These are phyloP conservation scores for Eustalomyia histrio DNA, from an alignment of 2,888 invertebrate genomes.

Conservation along the genomic window DNA sequence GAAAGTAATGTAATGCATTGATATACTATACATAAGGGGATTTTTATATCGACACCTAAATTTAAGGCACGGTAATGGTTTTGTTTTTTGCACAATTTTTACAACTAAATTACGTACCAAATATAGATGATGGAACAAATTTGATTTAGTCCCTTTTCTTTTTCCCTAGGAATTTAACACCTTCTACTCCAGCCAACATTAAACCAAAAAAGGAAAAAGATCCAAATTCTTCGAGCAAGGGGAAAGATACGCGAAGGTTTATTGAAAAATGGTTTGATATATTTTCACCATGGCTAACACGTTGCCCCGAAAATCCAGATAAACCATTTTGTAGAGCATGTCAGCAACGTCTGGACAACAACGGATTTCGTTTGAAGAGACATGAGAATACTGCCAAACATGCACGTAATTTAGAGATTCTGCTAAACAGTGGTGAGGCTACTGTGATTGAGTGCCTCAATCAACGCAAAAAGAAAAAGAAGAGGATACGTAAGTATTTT, in stretches of 20 bases:
- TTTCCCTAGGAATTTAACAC: slow-evolving; percentile 71
- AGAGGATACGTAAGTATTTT: slow-evolving; percentile 70
- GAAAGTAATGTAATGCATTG: too few species aligned
- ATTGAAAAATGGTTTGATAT: slow-evolving; percentile 76
- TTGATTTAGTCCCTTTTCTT: background rate
- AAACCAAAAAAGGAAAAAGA: slow-evolving; percentile 62
- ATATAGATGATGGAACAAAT: too few species aligned
- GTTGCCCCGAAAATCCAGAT: slow-evolving; percentile 71
- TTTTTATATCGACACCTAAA: too few species aligned
- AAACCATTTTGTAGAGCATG: slow-evolving; percentile 76
- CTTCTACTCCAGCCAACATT: slow-evolving; percentile 63
- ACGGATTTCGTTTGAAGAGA: slow-evolving; percentile 75
- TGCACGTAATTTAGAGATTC: slow-evolving; percentile 73
- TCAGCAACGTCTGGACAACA: slow-evolving; percentile 74
- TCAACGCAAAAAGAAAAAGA: slow-evolving; percentile 65
- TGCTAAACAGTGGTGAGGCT: slow-evolving; percentile 72
- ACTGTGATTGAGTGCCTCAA: slow-evolving; percentile 71
- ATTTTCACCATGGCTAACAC: slow-evolving; percentile 75
- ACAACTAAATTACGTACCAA: too few species aligned
- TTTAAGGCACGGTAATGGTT: too few species aligned
- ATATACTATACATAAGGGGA: too few species aligned
- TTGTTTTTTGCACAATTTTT: too few species aligned
- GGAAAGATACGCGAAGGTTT: slow-evolving; percentile 74
- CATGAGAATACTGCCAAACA: slow-evolving; percentile 77
- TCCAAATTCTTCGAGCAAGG: slow-evolving; percentile 62